Evolutionary conservation across 2,888 invertebrate species (phyloP).

Genomic region (Allacma fusca): DNA sequence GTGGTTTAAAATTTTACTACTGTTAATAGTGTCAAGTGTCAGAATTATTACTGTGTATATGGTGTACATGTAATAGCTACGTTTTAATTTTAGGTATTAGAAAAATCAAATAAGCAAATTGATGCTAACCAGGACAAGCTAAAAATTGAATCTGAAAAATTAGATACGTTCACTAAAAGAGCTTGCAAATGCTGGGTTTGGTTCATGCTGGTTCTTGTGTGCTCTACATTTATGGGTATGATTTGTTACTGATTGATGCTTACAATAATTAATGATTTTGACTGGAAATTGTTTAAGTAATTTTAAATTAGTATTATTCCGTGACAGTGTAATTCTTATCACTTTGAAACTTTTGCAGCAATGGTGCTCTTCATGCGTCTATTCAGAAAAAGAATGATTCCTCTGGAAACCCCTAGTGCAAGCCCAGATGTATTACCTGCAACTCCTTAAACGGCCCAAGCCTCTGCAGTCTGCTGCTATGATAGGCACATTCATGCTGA

Average conservation of each 20-base stretch:
- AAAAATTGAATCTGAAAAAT: constrained; percentile 79
- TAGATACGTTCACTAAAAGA: constrained; percentile 83
- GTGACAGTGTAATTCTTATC: neutral
- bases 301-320: too few species aligned
- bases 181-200: constrained; percentile 96
- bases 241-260: too few species aligned
- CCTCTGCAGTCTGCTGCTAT: too few species aligned
- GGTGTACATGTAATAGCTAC: neutral
- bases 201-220: constrained; percentile 85
- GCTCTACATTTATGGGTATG: constrained; percentile 87
- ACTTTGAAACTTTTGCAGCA: constrained; percentile 69
- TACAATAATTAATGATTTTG: too few species aligned
- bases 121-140: constrained; percentile 81
- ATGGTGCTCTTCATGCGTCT: constrained; percentile 94
- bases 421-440: neutral
- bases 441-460: neutral
- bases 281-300: too few species aligned
- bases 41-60: too few species aligned
- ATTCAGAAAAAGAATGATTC: constrained; percentile 72
- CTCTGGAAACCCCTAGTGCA: neutral
- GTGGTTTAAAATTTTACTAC: too few species aligned
- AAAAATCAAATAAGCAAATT: constrained; percentile 79
- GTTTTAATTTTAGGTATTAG: constrained; percentile 70
- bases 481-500: too few species aligned
- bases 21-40: too few species aligned